Evolutionary conservation across 2,888 invertebrate genomes (phyloP).

Genomic region (Hoplodrina ambigua): DNA sequence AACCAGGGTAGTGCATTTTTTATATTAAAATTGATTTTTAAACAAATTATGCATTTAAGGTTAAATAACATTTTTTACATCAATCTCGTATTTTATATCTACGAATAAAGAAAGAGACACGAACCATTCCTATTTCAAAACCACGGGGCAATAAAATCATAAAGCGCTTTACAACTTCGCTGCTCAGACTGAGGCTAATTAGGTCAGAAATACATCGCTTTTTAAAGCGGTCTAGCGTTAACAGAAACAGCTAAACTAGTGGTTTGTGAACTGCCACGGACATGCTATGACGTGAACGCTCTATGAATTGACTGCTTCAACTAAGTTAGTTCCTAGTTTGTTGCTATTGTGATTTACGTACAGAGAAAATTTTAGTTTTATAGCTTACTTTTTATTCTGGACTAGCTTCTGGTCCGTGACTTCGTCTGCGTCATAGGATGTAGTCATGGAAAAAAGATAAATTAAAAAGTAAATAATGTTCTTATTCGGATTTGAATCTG

Average conservation of each 20-base stretch:
- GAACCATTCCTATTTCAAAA: slow-evolving; percentile 8
- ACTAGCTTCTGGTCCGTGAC: too few relatives aligned
- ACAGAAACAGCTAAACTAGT: slow-evolving; percentile 33
- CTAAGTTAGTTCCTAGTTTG: slow-evolving; percentile 41
- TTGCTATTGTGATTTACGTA: slow-evolving; percentile 17
- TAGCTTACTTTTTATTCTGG: too few relatives aligned
- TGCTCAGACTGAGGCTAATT: slow-evolving; percentile 32
- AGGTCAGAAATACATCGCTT: slow-evolving; percentile 41
- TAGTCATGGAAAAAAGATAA: too few relatives aligned
- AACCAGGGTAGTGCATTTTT: not conserved
- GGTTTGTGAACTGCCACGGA: slow-evolving; percentile 33
- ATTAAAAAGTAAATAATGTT: too few relatives aligned
- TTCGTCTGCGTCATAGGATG: too few relatives aligned
- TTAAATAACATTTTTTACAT: too few relatives aligned
- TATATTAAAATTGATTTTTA: too few relatives aligned
- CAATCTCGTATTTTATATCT: too few relatives aligned
- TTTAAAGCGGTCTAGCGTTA: slow-evolving; percentile 31
- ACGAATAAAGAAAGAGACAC: too few relatives aligned
- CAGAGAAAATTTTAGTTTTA: too few relatives aligned
- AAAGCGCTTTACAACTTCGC: slow-evolving; percentile 38
- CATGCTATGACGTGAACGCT: slow-evolving; percentile 13
- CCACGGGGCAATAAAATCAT: slow-evolving; percentile 17
- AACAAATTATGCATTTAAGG: too few relatives aligned
- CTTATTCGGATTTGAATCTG: too few relatives aligned
- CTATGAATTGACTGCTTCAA: slow-evolving; percentile 39